Percentiles rank a stretch among this genome's conserved stretches.
phyloP scores from a whole-genome alignment of 23 tunicate genomes.

The Ascidia mentula region DNA sequence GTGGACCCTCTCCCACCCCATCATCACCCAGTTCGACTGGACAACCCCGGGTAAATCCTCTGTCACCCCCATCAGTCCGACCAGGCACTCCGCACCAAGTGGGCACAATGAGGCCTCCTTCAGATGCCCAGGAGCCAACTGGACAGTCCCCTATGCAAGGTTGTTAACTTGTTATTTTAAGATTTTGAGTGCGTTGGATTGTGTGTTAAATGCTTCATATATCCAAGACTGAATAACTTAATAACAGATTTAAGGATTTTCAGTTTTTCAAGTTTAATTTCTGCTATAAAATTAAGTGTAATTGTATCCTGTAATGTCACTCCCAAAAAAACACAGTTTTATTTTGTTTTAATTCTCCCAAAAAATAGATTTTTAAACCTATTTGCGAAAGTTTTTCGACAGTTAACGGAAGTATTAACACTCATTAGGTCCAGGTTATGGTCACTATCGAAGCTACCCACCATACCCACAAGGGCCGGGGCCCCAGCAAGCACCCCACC shows the following conservation, averaged over 20 bases:
- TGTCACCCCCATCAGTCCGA: slow-evolving; percentile 54
- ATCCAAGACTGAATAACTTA: too few relatives aligned
- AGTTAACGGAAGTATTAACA: too few relatives aligned
- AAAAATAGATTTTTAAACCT: too few relatives aligned
- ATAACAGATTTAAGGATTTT: too few relatives aligned
- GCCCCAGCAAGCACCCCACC: neutral
- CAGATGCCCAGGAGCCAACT: slow-evolving; percentile 39
- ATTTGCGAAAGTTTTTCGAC: too few relatives aligned
- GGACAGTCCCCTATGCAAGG: slow-evolving; percentile 32
- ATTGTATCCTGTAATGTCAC: too few relatives aligned
- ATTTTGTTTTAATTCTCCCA: too few relatives aligned
- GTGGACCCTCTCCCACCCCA: slow-evolving; percentile 56
- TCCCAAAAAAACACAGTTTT: too few relatives aligned
- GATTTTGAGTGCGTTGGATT: too few relatives aligned
- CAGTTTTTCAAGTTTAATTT: too few relatives aligned
- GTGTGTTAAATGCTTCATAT: too few relatives aligned
- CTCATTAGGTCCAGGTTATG: slow-evolving; percentile 17
- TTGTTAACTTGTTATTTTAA: neutral
- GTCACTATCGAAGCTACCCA: slow-evolving; percentile 13
- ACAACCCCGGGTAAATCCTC: slow-evolving; percentile 32
- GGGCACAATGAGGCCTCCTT: slow-evolving; percentile 30
- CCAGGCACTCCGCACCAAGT: slow-evolving; percentile 56
- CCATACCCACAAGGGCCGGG: slow-evolving; percentile 1
- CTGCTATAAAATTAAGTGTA: too few relatives aligned
- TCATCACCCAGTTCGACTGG: slow-evolving; percentile 36